Conservation (phyloP, 2,113 vertebrate genomes). For the Melozone crissalis region DNA sequence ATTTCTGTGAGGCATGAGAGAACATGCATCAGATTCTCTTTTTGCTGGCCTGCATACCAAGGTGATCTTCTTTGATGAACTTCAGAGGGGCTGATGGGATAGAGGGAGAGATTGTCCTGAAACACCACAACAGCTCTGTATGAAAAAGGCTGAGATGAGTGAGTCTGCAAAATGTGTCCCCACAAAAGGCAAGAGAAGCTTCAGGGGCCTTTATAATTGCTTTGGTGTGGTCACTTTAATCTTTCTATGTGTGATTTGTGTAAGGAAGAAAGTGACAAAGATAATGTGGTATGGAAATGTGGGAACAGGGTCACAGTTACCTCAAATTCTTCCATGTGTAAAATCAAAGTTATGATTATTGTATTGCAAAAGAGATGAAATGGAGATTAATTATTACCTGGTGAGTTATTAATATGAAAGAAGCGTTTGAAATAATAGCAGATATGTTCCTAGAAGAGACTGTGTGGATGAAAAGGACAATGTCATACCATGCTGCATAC, state of each 20-base stretch:
- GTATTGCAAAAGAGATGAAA: not conserved
- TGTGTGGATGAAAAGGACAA: not conserved
- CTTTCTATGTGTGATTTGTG: not conserved
- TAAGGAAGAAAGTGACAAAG: not conserved
- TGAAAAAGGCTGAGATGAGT: not conserved
- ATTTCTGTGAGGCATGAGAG: slow-evolving; percentile 18
- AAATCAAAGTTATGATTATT: not conserved
- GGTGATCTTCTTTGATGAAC: not conserved
- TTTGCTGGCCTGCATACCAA: not conserved
- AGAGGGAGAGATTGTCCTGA: not conserved
- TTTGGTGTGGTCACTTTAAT: not conserved
- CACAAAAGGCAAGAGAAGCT: not conserved
- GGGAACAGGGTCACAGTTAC: not conserved
- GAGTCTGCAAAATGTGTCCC: not conserved
- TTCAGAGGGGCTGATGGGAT: not conserved
- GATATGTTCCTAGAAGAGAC: not conserved
- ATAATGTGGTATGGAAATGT: not conserved
- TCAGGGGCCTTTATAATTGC: not conserved
- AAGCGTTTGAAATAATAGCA: not conserved
- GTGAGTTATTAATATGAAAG: not conserved
- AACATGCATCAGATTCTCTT: not conserved
- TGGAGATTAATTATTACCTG: not conserved
- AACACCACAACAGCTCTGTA: not conserved
- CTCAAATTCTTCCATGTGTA: not conserved
- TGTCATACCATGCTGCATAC: not conserved